phyloP scores from a whole-genome alignment of 1,140 invertebrate genomes.

The Epicauta chinensis region DNA sequence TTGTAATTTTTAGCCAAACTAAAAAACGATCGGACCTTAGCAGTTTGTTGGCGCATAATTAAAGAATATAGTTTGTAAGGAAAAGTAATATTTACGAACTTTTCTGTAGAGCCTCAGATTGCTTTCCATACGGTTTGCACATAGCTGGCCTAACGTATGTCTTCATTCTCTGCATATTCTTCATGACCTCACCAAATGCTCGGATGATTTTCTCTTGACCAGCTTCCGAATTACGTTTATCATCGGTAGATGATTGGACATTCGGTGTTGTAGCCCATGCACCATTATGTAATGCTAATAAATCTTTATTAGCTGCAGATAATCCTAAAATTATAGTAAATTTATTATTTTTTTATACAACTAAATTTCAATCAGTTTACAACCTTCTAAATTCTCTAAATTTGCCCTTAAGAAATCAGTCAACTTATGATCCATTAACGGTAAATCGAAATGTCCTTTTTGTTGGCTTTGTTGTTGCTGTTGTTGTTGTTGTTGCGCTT shows the following conservation, averaged over 20 bases:
- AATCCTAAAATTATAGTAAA: conserved; percentile 21
- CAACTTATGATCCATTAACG: conserved; percentile 51
- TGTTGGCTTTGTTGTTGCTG: conserved; percentile 28
- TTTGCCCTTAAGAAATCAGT: conserved; percentile 58
- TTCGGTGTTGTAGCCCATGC: conserved; percentile 47
- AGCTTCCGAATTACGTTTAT: conserved; percentile 41
- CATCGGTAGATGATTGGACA: conserved; percentile 31
- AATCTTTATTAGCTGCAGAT: conserved; percentile 56
- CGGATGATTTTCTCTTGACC: conserved; percentile 75
- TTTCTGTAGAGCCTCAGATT: conserved; percentile 80
- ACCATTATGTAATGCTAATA: conserved; percentile 63
- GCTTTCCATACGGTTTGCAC: conserved; percentile 84
- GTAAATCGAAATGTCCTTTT: conserved; percentile 43
- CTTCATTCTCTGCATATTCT: conserved; percentile 80
- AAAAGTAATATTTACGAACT: no score
- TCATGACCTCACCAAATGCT: conserved; percentile 75
- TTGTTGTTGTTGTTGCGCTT: conserved; percentile 26
- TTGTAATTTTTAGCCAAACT: background rate
- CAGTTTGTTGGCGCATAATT: no score
- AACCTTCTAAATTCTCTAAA: conserved; percentile 61
- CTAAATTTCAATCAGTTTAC: background rate
- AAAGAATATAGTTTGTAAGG: no score
- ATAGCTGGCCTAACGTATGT: conserved; percentile 75
- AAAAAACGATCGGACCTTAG: background rate
- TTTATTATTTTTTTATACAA: background rate